Evolutionary conservation across 2,113 vertebrate species (phyloP), one percentile per base, ranked within the genome.

Genomic region (Formicarius rufipectus): DNA sequence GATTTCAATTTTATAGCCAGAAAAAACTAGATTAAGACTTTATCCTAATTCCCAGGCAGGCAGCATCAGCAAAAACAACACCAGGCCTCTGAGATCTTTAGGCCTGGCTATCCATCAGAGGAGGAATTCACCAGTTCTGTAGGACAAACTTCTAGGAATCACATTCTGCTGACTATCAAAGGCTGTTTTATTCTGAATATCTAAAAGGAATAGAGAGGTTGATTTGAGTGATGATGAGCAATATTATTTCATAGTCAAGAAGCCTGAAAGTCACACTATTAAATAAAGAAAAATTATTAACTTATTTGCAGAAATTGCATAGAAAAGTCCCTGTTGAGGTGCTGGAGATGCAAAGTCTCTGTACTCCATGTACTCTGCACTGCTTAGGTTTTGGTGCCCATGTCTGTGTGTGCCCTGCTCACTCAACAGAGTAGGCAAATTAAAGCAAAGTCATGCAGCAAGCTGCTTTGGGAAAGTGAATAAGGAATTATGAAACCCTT

Each of bases 11-110:
- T 96, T 67, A 71, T 25, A 39, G 69, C 80, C 62, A 84, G 89
- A 84, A 93, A n/a, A 95, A 97, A 92, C 79, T 67, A 72, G 89
- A 89, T 93, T 67, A 75, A 92, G 76, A 72, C 63, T 72, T 87
- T 52, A 49, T 78, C 58, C 89, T 24, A 76, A 66, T 18, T 82
- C 52, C 39, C 33, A 67, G 47, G 24, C 55, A 92, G 55, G 8
- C 83, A 73, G 78, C 67, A 89, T 11, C 40, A 84, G 73, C 45
- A 96, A 69, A 87, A 90, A 60, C 50, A 89, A 40, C 0, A 1
- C 14, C 6, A 75, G 22, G 27, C 56, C 69, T 67, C 84, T 11
- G 21, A 80, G 55, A 89, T 81, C 89, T 66, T 42, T 56, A 39
- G 50, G 59, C 47, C 16, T 87, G 87, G 77, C 87, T 78, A 2